A percentile compares a stretch with the other conserved stretches of the same genome.
phyloP scores from a whole-genome alignment of 2,888 invertebrate genomes.

The Brachypalpus laphriformis region DNA sequence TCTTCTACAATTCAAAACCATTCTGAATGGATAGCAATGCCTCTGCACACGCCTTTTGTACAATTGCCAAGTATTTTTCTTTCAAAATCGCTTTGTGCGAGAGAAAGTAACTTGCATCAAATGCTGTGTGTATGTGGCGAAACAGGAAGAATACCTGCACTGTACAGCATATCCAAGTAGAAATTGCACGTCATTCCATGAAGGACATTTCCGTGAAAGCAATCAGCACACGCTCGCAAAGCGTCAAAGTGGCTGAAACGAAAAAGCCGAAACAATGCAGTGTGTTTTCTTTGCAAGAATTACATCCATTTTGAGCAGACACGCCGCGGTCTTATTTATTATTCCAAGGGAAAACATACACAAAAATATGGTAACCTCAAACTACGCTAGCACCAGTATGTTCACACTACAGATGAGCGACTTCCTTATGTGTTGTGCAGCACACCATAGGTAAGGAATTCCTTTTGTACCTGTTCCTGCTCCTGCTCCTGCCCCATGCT shows the following conservation, averaged over 20 bases:
- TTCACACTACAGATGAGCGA: constrained; percentile 58
- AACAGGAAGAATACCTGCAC: neutral
- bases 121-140: constrained; percentile 5
- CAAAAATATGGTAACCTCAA: constrained; percentile 54
- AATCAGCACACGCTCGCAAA: constrained; percentile 42
- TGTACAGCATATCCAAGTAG: constrained; percentile 1
- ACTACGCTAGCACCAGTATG: constrained; percentile 44
- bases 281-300: constrained; percentile 43
- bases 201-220: constrained; percentile 64
- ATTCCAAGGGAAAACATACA: constrained; percentile 20
- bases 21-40: constrained; percentile 48
- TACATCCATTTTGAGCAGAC: constrained; percentile 43
- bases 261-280: constrained; percentile 55
- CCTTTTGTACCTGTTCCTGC: constrained; percentile 7
- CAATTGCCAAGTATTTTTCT: constrained; percentile 28
- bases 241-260: constrained; percentile 56
- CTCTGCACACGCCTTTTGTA: constrained; percentile 34
- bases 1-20: constrained; percentile 10
- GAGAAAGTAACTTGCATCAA: constrained; percentile 45
- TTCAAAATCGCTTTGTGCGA: neutral
- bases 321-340: constrained; percentile 42
- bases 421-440: constrained; percentile 48
- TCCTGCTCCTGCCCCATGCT: neutral
- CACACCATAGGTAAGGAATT: constrained; percentile 42
- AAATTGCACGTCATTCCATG: constrained; percentile 27